Evolutionary conservation across 2,797 vertebrate species (phyloP).

Genomic region (Erpetoichthys calabaricus): DNA sequence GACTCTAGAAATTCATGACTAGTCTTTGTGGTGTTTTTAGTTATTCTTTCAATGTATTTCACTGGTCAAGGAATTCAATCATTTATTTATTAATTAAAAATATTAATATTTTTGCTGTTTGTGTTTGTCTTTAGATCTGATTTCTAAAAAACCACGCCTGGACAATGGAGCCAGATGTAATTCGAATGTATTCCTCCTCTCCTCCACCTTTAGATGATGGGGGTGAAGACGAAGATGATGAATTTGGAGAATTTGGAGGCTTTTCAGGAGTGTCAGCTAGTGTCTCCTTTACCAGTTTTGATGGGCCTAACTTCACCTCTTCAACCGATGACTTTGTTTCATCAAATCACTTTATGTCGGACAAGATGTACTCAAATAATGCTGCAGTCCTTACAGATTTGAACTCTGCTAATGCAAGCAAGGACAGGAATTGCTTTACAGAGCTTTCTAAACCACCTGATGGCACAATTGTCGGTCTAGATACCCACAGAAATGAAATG

Average conservation of each 20-base stretch:
- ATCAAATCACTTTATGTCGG: conserved; percentile 49
- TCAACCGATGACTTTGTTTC: conserved; percentile 56
- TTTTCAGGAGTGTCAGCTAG: conserved; percentile 55
- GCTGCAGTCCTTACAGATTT: conserved; percentile 48
- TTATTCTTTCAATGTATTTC: too few relatives aligned
- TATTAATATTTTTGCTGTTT: too few relatives aligned
- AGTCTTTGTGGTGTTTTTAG: too few relatives aligned
- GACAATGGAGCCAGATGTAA: conserved; percentile 77
- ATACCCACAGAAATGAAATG: conserved; percentile 43
- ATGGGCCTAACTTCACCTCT: conserved; percentile 36
- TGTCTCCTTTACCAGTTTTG: conserved; percentile 51
- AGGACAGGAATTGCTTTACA: conserved; percentile 31
- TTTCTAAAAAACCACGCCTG: conserved; percentile 15
- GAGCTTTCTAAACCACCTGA: conserved; percentile 38
- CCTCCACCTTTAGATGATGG: conserved; percentile 74
- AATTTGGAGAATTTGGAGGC: conserved; percentile 74
- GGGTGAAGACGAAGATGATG: conserved; percentile 70
- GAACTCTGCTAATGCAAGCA: conserved; percentile 42
- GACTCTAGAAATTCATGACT: too few relatives aligned
- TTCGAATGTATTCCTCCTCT: conserved; percentile 71
- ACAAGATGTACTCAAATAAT: conserved; percentile 44
- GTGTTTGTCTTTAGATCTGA: too few relatives aligned
- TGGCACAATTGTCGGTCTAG: conserved; percentile 44
- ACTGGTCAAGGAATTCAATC: too few relatives aligned
- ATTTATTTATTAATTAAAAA: too few relatives aligned